Percentiles rank a stretch among this genome's conserved stretches.
These are phyloP conservation scores for Oryzias javanicus DNA, from an alignment of 2,113 vertebrate genomes.

Conservation along the genomic window DNA sequence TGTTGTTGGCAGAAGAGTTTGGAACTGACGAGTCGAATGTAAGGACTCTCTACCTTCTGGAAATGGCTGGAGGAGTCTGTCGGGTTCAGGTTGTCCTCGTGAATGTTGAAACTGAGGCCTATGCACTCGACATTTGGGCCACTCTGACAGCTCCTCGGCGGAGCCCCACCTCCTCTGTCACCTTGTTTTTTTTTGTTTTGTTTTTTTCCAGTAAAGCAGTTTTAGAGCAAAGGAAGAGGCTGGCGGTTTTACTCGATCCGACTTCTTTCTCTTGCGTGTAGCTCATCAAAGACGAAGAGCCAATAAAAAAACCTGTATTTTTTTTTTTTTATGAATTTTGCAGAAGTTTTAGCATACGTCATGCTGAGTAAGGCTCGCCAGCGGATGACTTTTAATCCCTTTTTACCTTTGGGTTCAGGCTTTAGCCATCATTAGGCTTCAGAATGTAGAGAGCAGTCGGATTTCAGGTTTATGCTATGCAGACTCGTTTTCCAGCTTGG, in stretches of 20 bases:
- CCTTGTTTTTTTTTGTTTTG: neutral
- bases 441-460: slow-evolving; percentile 44
- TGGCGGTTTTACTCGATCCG: slow-evolving; percentile 22
- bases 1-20: slow-evolving; percentile 55
- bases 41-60: slow-evolving; percentile 47
- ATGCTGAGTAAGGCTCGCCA: slow-evolving; percentile 52
- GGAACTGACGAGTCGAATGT: slow-evolving; percentile 73
- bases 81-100: slow-evolving; percentile 42
- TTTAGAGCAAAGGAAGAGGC: slow-evolving; percentile 30
- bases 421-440: slow-evolving; percentile 49
- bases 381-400: slow-evolving; percentile 48
- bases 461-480: slow-evolving; percentile 69
- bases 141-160: slow-evolving; percentile 50
- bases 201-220: slow-evolving; percentile 41
- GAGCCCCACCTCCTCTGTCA: slow-evolving; percentile 40
- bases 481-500: slow-evolving; percentile 53
- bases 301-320: slow-evolving; percentile 60
- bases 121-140: slow-evolving; percentile 56
- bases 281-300: slow-evolving; percentile 58
- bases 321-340: slow-evolving; percentile 54
- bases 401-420: slow-evolving; percentile 40
- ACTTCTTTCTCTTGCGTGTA: slow-evolving; percentile 46
- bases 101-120: slow-evolving; percentile 64
- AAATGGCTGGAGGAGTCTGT: slow-evolving; percentile 30
- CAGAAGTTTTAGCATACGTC: slow-evolving; percentile 52